Conservation (phyloP, 2,113 vertebrate species). For the Trichechus manatus region DNA sequence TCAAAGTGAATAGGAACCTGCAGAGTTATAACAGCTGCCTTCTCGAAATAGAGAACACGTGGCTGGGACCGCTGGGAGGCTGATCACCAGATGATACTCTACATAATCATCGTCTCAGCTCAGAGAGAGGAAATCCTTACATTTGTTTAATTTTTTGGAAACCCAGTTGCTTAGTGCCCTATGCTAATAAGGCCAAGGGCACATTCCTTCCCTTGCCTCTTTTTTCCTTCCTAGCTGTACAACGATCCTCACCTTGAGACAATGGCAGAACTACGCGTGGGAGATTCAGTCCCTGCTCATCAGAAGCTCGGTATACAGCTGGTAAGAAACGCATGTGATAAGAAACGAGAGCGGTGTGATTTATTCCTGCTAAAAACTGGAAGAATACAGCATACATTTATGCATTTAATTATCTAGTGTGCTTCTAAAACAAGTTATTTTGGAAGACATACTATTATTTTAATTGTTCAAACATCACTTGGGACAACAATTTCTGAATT, state of each 20-base stretch:
- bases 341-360: not conserved
- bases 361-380: not conserved
- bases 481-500: not conserved
- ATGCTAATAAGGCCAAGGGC: not conserved
- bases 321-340: not conserved
- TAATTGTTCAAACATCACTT: not conserved
- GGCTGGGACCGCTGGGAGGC: not conserved
- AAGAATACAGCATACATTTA: not conserved
- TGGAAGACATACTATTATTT: not conserved
- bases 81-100: not conserved
- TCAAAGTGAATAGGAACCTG: conserved; percentile 65
- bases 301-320: not conserved
- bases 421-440: not conserved
- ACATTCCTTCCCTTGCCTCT: accelerated
- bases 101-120: not conserved
- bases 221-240: not conserved
- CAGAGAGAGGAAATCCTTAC: not conserved
- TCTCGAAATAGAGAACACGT: conserved; percentile 8
- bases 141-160: conserved; percentile 26
- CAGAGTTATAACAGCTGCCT: conserved; percentile 44
- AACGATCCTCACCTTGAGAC: too few relatives aligned
- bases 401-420: not conserved
- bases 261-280: not conserved
- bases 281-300: not conserved
- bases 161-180: not conserved